Conservation (phyloP, 2,113 vertebrate genomes). For the Lampris incognitus region DNA sequence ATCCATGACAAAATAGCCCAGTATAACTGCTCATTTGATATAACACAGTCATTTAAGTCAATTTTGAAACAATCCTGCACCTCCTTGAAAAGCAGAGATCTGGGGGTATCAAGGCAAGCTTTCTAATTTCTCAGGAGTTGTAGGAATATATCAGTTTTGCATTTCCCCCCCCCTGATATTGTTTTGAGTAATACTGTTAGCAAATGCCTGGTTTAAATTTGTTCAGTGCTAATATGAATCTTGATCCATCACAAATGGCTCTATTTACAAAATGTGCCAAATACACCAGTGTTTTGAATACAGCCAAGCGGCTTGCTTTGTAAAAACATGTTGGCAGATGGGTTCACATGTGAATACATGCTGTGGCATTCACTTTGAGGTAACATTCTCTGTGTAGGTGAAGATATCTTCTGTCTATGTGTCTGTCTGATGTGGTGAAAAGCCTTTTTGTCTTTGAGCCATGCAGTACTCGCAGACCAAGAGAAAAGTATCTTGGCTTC, state of each 20-base stretch:
- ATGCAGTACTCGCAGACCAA: conserved; percentile 32
- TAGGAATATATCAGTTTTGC: conserved; percentile 53
- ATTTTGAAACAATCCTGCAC: conserved; percentile 51
- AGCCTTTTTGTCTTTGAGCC: conserved; percentile 7
- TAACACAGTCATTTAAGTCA: conserved; percentile 69
- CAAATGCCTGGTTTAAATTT: conserved; percentile 65
- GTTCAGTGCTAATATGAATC: conserved; percentile 61
- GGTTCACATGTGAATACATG: conserved; percentile 51
- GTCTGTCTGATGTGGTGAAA: conserved; percentile 48
- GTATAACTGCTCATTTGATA: conserved; percentile 64
- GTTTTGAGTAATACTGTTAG: conserved; percentile 63
- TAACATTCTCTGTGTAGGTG: conserved; percentile 31
- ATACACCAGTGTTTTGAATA: conserved; percentile 46
- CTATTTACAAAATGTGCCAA: conserved; percentile 59
- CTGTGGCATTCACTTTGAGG: conserved; percentile 48
- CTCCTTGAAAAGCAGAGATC: conserved; percentile 53
- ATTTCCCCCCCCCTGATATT: conserved; percentile 59
- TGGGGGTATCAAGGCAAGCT: conserved; percentile 22
- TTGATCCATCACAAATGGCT: conserved; percentile 58
- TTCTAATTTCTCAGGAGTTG: conserved; percentile 38
- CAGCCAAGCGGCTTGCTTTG: conserved; percentile 43
- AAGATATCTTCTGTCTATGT: conserved; percentile 29
- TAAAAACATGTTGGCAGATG: conserved; percentile 60
- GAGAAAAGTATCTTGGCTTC: conserved; percentile 59
- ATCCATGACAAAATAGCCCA: conserved; percentile 59